Evolutionary conservation across 1,140 invertebrate genomes (phyloP), one percentile per base, ranked within the genome.

Genomic region (Lysiphlebus fabarum): DNA sequence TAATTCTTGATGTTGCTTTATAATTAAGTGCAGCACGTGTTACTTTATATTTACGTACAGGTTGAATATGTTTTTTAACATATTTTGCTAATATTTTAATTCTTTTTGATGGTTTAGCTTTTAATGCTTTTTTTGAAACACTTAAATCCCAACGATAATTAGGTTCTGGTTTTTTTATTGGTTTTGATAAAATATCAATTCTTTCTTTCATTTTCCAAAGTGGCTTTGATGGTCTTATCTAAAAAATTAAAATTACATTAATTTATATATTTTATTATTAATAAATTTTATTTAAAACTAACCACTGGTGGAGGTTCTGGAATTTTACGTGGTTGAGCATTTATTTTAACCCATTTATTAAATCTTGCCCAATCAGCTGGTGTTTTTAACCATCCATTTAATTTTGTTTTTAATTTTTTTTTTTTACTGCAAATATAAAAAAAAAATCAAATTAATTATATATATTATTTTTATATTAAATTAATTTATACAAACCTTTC

Each of bases 361-460:
- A 73, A 73, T 56, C 57, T 54, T 0, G 55, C 60, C 71, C 71
- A 73, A 49, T 71, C 70, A 1, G 63, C 65, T 6, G 65, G 59
- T 1, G 70, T 70, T 34, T 64, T 49, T 17, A 73, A 26, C 66
- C 66, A 71, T 62, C 61, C 58, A 56, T 67, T 69, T 38, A 70
- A 43, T 12, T 59, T 59, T 7, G 40, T 36, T 51, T 45, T 51
- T 44, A 26, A 8, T 51, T 59, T 43, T 45, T 59, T 42, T 12
- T 37, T 33, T 10, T 40, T 14, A 26, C 6, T 11, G 48, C 14
- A 42, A 54, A 12, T 17, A 17, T 6, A 38, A 10, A 51, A 6
- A 9, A n/a, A 51, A 49, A 33, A 33, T 36, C 7, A 11, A 36
- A 34, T n/a, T 12, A 38, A n/a, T 10, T n/a, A 51, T 10, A 1